A percentile compares a stretch with the other conserved stretches of the same genome.
Evolutionary conservation across 2,888 invertebrate species (phyloP).

Genomic region (Clanis bilineata): DNA sequence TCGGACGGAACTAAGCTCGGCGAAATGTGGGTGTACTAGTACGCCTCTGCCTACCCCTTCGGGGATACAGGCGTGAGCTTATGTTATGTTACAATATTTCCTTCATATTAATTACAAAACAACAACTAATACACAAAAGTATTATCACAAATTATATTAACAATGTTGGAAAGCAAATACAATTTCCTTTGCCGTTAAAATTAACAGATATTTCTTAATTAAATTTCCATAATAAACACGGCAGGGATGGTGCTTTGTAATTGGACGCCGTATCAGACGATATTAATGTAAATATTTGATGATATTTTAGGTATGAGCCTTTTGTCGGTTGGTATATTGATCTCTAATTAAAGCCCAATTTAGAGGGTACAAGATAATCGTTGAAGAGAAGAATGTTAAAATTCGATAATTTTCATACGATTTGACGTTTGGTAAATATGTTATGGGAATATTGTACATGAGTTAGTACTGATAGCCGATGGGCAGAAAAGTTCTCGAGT

Average conservation of each 20-base stretch:
- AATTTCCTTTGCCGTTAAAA: conserved; percentile 4
- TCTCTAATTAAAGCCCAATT: neutral
- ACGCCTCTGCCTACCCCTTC: too few species aligned
- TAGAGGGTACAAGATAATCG: neutral
- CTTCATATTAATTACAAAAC: neutral
- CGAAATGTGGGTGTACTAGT: too few species aligned
- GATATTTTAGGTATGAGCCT: neutral
- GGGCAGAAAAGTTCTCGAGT: too few species aligned
- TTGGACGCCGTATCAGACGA: conserved; percentile 6
- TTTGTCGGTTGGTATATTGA: neutral
- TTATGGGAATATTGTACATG: too few species aligned
- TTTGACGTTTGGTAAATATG: too few species aligned
- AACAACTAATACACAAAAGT: neutral
- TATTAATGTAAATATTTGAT: conserved; percentile 6
- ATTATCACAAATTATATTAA: neutral
- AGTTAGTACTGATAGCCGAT: too few species aligned
- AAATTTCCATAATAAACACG: conserved; percentile 12
- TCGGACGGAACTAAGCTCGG: too few species aligned
- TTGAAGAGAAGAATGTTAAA: too few species aligned
- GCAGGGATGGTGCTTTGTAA: neutral
- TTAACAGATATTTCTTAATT: conserved; percentile 13
- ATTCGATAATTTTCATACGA: too few species aligned
- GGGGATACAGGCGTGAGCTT: too few species aligned
- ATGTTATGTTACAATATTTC: too few species aligned
- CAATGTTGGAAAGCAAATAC: conserved; percentile 1